phyloP scores from a whole-genome alignment of 2,888 invertebrate genomes.

The Aleiodes testaceus region DNA sequence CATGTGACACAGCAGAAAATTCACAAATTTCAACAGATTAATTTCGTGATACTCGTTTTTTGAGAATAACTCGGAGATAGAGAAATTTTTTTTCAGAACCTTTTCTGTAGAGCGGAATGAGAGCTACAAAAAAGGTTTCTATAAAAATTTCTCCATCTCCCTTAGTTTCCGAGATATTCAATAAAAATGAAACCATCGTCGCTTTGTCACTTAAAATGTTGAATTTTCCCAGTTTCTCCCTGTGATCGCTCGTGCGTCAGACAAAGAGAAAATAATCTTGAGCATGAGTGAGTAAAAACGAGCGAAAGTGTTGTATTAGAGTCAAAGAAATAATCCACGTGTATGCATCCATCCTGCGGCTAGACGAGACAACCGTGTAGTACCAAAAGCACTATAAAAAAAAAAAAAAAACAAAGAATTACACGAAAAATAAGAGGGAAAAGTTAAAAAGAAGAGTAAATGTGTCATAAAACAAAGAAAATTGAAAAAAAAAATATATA shows the following conservation, averaged over 20 bases:
- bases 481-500: slow-evolving; percentile 32
- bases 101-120: no score
- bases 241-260: slow-evolving; percentile 33
- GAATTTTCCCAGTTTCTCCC: neutral
- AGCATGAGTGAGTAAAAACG: slow-evolving; percentile 31
- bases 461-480: slow-evolving; percentile 35
- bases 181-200: slow-evolving; percentile 1
- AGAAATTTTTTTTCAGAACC: no score
- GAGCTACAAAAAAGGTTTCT: no score
- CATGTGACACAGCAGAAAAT: slow-evolving; percentile 7
- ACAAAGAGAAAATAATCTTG: slow-evolving; percentile 35
- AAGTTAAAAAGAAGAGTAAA: slow-evolving; percentile 30
- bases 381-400: slow-evolving; percentile 38
- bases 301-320: slow-evolving; percentile 10
- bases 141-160: no score
- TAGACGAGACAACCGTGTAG: slow-evolving; percentile 35
- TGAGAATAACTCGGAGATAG: neutral
- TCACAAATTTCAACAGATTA: neutral
- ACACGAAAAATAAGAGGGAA: slow-evolving; percentile 29
- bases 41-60: slow-evolving; percentile 6
- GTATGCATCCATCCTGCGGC: slow-evolving; percentile 32
- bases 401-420: slow-evolving; percentile 32
- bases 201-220: slow-evolving; percentile 20
- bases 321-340: slow-evolving; percentile 32
- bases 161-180: neutral